Percentiles rank a stretch among this genome's conserved stretches.
These are phyloP conservation scores for Teinopalpus imperialis DNA, from an alignment of 2,888 invertebrate species.

Conservation along the genomic window DNA sequence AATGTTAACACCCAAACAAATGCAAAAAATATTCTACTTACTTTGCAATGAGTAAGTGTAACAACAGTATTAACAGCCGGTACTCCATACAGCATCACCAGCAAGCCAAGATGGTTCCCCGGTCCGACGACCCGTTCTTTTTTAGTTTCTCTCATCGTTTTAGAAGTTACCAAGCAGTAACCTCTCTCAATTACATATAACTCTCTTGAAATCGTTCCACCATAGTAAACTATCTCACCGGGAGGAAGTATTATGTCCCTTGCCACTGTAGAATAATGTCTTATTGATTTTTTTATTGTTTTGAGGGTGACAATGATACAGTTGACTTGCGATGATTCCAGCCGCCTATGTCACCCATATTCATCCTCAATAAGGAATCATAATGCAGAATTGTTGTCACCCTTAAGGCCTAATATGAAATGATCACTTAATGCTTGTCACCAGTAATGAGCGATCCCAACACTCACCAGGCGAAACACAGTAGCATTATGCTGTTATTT, in stretches of 20 bases:
- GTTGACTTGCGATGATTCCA: too few species aligned
- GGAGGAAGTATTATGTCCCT: conserved; percentile 73
- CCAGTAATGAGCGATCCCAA: too few species aligned
- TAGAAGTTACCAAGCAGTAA: conserved; percentile 68
- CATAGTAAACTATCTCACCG: conserved; percentile 76
- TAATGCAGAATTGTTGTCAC: too few species aligned
- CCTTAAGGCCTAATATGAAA: too few species aligned
- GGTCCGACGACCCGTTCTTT: conserved; percentile 66
- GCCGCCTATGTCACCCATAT: too few species aligned
- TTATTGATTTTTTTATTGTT: too few species aligned
- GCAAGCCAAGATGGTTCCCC: conserved; percentile 68
- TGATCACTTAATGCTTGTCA: too few species aligned
- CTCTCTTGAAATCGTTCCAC: conserved; percentile 74
- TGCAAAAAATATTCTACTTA: conserved; percentile 37
- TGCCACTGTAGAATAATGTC: conserved; percentile 46
- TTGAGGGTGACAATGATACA: too few species aligned
- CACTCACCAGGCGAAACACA: too few species aligned
- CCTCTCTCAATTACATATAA: conserved; percentile 78
- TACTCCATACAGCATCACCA: conserved; percentile 72
- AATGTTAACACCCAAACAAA: too few species aligned
- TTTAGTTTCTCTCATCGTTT: conserved; percentile 50
- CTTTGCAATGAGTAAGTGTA: conserved; percentile 78
- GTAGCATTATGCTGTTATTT: too few species aligned
- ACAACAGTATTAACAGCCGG: conserved; percentile 70
- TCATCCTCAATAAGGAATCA: too few species aligned